Conservation (phyloP, 1,140 invertebrate species). For the Drosophila tropicalis region DNA sequence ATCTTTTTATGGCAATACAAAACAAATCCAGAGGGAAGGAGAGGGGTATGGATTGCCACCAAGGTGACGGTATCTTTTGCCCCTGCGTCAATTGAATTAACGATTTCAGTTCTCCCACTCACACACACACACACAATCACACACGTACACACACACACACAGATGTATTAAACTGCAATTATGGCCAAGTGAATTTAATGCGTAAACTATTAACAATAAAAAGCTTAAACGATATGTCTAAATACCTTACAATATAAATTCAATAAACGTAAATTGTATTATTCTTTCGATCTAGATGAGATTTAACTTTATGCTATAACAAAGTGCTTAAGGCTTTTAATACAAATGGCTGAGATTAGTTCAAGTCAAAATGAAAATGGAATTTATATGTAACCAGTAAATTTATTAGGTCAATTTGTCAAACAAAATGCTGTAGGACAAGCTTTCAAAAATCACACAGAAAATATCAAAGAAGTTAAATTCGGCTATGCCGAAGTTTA, state of each 20-base stretch:
- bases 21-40: not conserved
- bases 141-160: too few relatives aligned
- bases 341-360: conserved; percentile 46
- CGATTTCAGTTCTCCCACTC: conserved; percentile 25
- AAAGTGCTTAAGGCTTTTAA: conserved; percentile 29
- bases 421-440: conserved; percentile 21
- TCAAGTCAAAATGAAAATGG: conserved; percentile 47
- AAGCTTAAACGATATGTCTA: not conserved
- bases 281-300: not conserved
- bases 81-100: conserved; percentile 60
- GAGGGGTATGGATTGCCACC: not conserved
- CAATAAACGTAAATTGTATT: not conserved
- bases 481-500: too few relatives aligned
- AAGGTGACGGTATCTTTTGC: conserved; percentile 26
- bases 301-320: not conserved
- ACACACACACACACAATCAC: conserved; percentile 15
- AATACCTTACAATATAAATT: not conserved
- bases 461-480: too few relatives aligned
- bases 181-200: conserved; percentile 41
- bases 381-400: conserved; percentile 21
- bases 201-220: conserved; percentile 10
- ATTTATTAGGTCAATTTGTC: conserved; percentile 66
- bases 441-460: conserved; percentile 2
- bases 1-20: conserved; percentile 20
- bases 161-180: conserved; percentile 48